Percentiles rank a stretch among this genome's conserved stretches.
These are phyloP conservation scores for Drosophila conformis DNA, from an alignment of 2,888 invertebrate genomes.

Conservation along the genomic window DNA sequence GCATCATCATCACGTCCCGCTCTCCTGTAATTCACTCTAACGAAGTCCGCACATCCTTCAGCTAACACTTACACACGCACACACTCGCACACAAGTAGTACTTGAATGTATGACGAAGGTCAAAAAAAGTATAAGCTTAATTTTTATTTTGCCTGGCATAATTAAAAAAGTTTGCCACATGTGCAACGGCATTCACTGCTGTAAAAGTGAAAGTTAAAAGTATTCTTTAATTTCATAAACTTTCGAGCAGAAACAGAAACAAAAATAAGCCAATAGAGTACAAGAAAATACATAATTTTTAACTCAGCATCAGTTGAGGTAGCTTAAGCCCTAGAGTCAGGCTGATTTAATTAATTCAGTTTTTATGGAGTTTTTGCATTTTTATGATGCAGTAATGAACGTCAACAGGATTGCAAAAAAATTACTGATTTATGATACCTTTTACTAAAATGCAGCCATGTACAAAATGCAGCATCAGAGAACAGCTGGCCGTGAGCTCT, in stretches of 20 bases:
- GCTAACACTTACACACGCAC: conserved; percentile 17
- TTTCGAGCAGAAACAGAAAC: conserved; percentile 10
- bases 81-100: conserved; percentile 38
- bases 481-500: background rate
- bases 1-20: conserved; percentile 68
- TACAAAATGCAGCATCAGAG: background rate
- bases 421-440: background rate
- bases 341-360: conserved; percentile 8
- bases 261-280: background rate
- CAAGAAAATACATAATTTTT: background rate
- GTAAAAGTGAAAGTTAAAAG: conserved; percentile 33
- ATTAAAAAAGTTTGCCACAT: conserved; percentile 64
- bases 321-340: background rate
- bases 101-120: conserved; percentile 47
- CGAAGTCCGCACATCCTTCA: conserved; percentile 27
- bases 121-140: conserved; percentile 46
- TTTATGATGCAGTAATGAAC: background rate
- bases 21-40: conserved; percentile 47
- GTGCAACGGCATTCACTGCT: conserved; percentile 28
- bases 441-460: background rate
- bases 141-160: conserved; percentile 58
- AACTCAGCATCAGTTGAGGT: background rate
- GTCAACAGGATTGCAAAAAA: background rate
- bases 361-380: background rate
- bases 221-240: conserved; percentile 37